Evolutionary conservation across 2,888 invertebrate species (phyloP).

Genomic region (Catocala sponsa): DNA sequence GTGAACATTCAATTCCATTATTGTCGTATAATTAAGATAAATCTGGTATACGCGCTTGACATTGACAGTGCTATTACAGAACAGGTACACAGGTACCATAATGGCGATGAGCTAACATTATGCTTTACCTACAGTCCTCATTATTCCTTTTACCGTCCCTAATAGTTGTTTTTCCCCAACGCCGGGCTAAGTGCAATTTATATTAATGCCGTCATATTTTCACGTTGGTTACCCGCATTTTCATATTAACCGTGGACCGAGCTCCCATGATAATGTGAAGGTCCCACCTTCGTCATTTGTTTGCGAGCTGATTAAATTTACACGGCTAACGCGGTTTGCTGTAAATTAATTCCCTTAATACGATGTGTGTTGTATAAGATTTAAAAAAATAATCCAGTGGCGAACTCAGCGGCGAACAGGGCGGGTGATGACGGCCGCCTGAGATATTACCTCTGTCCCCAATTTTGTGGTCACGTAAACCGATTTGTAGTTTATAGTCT

Average conservation of each 20-base stretch:
- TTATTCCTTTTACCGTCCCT: conserved; percentile 50
- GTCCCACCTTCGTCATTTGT: conserved; percentile 84
- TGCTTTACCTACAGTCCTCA: conserved; percentile 41
- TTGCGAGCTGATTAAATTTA: conserved; percentile 84
- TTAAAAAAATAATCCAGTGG: conserved; percentile 42
- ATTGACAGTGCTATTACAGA: conserved; percentile 27
- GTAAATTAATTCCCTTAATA: conserved; percentile 72
- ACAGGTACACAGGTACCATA: conserved; percentile 30
- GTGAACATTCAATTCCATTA: not conserved
- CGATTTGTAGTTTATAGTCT: conserved; percentile 42
- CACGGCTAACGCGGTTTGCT: conserved; percentile 72
- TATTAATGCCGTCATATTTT: conserved; percentile 85
- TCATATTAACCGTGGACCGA: conserved; percentile 80
- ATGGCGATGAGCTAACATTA: conserved; percentile 50
- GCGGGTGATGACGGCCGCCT: conserved; percentile 28
- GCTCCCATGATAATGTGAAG: conserved; percentile 77
- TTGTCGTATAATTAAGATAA: conserved; percentile 16
- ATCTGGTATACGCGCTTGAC: conserved; percentile 21
- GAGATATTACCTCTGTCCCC: conserved; percentile 20
- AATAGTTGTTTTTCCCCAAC: conserved; percentile 76
- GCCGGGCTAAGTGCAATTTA: conserved; percentile 80
- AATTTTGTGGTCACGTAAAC: conserved; percentile 27
- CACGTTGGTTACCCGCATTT: conserved; percentile 82
- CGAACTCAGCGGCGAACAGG: conserved; percentile 9
- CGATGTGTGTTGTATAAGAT: conserved; percentile 49